phyloP scores from a whole-genome alignment of 1,140 invertebrate genomes.

The Cherax destructor region DNA sequence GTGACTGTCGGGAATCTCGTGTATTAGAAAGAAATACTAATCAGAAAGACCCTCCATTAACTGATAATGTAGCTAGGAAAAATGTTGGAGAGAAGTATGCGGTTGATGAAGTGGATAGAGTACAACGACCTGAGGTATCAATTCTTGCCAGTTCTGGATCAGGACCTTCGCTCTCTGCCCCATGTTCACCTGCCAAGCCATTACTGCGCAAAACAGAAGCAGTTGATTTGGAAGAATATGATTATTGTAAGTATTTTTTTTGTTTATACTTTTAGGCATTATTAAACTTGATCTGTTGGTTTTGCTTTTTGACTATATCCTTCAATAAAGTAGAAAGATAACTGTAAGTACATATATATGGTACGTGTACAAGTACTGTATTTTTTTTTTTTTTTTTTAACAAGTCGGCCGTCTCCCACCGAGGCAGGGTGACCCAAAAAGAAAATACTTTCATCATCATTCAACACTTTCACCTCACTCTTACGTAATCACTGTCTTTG shows the following conservation, averaged over 20 bases:
- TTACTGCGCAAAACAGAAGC: constrained; percentile 56
- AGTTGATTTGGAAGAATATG: constrained; percentile 59
- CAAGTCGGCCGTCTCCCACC: too few relatives aligned
- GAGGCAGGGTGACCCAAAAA: too few relatives aligned
- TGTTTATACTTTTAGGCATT: neutral
- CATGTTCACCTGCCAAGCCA: constrained; percentile 58
- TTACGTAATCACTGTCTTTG: too few relatives aligned
- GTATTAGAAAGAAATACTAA: neutral
- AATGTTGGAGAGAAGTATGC: neutral
- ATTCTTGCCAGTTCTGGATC: neutral
- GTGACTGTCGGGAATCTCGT: constrained; percentile 36
- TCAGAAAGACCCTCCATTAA: neutral
- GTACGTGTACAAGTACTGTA: too few relatives aligned
- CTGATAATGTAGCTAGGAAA: constrained; percentile 13
- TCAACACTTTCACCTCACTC: too few relatives aligned
- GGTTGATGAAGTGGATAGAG: constrained; percentile 12
- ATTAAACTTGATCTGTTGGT: too few relatives aligned
- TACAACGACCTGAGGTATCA: constrained; percentile 19
- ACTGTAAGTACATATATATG: too few relatives aligned
- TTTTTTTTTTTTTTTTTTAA: too few relatives aligned
- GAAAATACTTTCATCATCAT: too few relatives aligned
- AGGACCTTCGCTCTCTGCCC: constrained; percentile 38
- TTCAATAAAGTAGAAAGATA: too few relatives aligned
- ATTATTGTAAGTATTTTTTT: constrained; percentile 56
- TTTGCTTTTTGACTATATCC: too few relatives aligned